Conservation (phyloP, 2,888 invertebrate genomes). For the Dryocosmus kuriphilus region DNA sequence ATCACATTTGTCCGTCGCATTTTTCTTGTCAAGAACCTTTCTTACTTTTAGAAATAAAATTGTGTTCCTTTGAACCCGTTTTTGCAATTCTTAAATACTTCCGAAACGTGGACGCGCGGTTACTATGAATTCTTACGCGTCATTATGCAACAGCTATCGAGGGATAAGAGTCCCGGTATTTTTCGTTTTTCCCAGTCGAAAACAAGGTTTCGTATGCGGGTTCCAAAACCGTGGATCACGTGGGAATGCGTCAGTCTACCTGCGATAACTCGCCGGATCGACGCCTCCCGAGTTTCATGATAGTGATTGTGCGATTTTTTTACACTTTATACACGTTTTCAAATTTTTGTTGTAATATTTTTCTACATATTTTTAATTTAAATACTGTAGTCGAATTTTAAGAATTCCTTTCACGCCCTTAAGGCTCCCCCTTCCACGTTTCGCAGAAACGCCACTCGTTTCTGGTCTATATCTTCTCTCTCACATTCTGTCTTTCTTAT, state of each 20-base stretch:
- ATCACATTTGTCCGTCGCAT: conserved; percentile 26
- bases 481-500: not conserved
- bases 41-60: conserved; percentile 28
- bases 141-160: conserved; percentile 71
- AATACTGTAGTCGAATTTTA: not conserved
- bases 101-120: conserved; percentile 48
- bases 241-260: conserved; percentile 47
- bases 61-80: not conserved
- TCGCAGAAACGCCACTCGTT: conserved; percentile 45
- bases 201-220: conserved; percentile 1
- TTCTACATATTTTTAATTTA: not conserved
- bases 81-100: conserved; percentile 37
- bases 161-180: conserved; percentile 27
- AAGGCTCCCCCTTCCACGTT: conserved; percentile 41
- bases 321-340: not conserved
- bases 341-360: not conserved
- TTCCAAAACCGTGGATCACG: conserved; percentile 53
- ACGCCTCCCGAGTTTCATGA: conserved; percentile 11
- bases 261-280: conserved; percentile 15
- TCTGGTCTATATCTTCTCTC: not conserved
- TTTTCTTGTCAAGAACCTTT: conserved; percentile 30
- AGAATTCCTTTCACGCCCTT: conserved; percentile 43
- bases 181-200: conserved; percentile 9
- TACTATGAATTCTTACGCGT: conserved; percentile 64
- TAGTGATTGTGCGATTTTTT: conserved; percentile 38